Conservation (phyloP, 1,140 invertebrate genomes). For the Pseudomyrmex cubaensis region DNA sequence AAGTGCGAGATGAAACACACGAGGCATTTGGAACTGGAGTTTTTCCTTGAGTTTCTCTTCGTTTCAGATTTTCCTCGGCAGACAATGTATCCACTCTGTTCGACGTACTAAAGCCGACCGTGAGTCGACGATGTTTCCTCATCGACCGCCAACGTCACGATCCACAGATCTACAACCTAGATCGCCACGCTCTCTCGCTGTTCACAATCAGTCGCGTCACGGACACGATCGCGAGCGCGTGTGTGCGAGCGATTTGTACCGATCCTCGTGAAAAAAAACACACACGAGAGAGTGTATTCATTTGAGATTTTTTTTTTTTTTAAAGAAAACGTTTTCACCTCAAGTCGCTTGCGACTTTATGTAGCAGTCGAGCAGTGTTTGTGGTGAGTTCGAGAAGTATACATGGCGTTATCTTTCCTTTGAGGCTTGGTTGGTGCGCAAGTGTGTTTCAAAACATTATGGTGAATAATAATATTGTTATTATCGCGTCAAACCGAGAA, state of each 20-base stretch:
- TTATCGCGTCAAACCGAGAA: no score
- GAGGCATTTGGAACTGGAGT: no score
- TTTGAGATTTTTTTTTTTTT: slow-evolving; percentile 7
- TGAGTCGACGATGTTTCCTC: slow-evolving; percentile 37
- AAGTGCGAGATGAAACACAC: no score
- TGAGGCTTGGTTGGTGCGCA: not conserved
- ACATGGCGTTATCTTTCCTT: not conserved
- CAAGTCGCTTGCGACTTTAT: not conserved
- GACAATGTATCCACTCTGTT: not conserved
- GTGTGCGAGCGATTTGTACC: not conserved
- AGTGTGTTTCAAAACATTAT: not conserved
- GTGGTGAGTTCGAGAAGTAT: slow-evolving; percentile 24
- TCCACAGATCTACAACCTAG: slow-evolving; percentile 52
- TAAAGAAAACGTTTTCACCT: no score
- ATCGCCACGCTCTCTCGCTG: slow-evolving; percentile 45
- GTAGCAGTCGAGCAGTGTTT: slow-evolving; percentile 21
- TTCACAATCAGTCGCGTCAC: slow-evolving; percentile 31
- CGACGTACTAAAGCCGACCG: slow-evolving; percentile 19
- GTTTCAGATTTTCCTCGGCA: not conserved
- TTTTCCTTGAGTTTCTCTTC: no score
- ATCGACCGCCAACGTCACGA: slow-evolving; percentile 55
- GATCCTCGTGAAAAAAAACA: not conserved
- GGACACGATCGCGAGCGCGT: slow-evolving; percentile 9
- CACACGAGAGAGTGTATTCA: slow-evolving; percentile 4
- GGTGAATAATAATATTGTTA: slow-evolving; percentile 36